Evolutionary conservation across 2,888 invertebrate genomes (phyloP), one percentile per base, ranked within the genome.

Genomic region (Chrysolina americana): DNA sequence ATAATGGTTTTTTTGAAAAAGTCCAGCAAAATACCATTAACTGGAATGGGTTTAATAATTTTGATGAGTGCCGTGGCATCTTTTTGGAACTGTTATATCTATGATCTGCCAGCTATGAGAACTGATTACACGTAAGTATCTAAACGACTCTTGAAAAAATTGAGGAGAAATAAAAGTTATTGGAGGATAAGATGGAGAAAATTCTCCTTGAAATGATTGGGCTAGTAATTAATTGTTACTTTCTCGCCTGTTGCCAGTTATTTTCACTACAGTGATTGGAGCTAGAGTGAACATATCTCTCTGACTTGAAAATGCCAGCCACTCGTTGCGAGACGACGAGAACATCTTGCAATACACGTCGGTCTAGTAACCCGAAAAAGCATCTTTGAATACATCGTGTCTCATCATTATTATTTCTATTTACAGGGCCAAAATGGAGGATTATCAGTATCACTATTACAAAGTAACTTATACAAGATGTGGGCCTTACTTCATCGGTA

Each of bases 1-100:
- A 59, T 59, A 8, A 59, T 59, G 15, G 28, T 59, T 23, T 59
- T 28, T 10, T 28, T 59, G 28, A 59, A 59, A 17, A 59, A 28
- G 59, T 59, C 23, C 19, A 59, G 15, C 6, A 59, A 28, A 59
- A 28, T 28, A n/a, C 21, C 59, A 5, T 15, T 59, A n/a, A n/a
- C 15, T 6, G 59, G 28, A 23, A 59, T 59, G 59, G 59, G 28
- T 28, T 23, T 6, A 15, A 23, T 59, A 0, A 59, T 59, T 59
- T 23, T 28, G 1, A 4, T 59, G 15, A 59, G n/a, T 15, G n/a
- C 28, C 15, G 28, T 28, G n/a, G 6, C 2, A 9, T 23, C 23
- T 13, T 28, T 59, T n/a, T 28, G 59, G 28, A 28, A 15, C 15
- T 28, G 23, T n/a, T 28, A 59, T 15, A 15, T 59, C 1, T 28